Evolutionary conservation across 1,140 invertebrate genomes (phyloP).

Genomic region (Lucilia cuprina): DNA sequence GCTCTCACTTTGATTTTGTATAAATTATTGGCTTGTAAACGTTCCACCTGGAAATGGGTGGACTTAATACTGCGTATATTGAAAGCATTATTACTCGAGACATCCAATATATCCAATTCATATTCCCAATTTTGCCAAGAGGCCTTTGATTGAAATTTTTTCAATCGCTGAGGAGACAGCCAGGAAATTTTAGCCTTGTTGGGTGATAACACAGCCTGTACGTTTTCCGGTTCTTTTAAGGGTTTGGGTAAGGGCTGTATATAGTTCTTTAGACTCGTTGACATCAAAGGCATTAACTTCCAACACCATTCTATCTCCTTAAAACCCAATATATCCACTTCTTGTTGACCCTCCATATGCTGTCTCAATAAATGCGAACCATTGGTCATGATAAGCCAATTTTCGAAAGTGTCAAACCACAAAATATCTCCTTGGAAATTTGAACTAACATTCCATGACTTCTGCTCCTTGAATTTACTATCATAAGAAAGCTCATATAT

Average conservation of each 20-base stretch:
- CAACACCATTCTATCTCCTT: slow-evolving; percentile 51
- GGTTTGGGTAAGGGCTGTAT: slow-evolving; percentile 80
- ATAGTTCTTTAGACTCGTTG: background rate
- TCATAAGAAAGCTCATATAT: slow-evolving; percentile 78
- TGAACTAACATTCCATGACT: background rate
- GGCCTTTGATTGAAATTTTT: slow-evolving; percentile 80
- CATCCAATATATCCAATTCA: slow-evolving; percentile 76
- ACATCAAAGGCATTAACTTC: slow-evolving; percentile 32
- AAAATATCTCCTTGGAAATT: slow-evolving; percentile 35
- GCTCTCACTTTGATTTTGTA: slow-evolving; percentile 75
- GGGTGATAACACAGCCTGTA: slow-evolving; percentile 80
- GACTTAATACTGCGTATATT: slow-evolving; percentile 67
- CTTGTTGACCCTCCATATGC: slow-evolving; percentile 69
- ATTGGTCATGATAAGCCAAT: slow-evolving; percentile 66
- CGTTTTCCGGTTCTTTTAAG: slow-evolving; percentile 75
- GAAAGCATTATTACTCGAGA: slow-evolving; percentile 61
- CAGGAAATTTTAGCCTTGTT: slow-evolving; percentile 79
- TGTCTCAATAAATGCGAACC: slow-evolving; percentile 75
- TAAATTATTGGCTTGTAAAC: slow-evolving; percentile 75
- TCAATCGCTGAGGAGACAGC: slow-evolving; percentile 77
- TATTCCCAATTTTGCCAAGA: slow-evolving; percentile 89
- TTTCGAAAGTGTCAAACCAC: slow-evolving; percentile 38
- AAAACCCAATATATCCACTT: slow-evolving; percentile 75
- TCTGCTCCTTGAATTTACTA: slow-evolving; percentile 66
- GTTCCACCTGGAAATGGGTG: slow-evolving; percentile 70